phyloP scores from a whole-genome alignment of 1,140 invertebrate genomes.

The Diploscapter pachys region DNA sequence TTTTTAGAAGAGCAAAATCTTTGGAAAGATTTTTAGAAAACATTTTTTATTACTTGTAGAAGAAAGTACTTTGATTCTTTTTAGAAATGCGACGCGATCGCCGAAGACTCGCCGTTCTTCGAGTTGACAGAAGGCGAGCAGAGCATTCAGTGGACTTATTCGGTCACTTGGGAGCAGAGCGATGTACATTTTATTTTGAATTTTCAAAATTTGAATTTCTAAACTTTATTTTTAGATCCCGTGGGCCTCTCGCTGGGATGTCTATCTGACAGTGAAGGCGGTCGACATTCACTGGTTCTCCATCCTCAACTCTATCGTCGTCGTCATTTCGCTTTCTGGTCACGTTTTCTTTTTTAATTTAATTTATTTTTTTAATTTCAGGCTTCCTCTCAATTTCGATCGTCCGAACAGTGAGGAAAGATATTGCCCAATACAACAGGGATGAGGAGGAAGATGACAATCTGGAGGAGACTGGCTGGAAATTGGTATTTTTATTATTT shows the following conservation, averaged over 20 bases:
- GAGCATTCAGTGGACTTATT: slow-evolving; percentile 83
- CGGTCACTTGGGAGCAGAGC: slow-evolving; percentile 84
- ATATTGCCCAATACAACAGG: slow-evolving; percentile 75
- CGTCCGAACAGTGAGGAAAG: slow-evolving; percentile 86
- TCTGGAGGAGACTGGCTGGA: slow-evolving; percentile 95
- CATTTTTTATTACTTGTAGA: too few relatives aligned
- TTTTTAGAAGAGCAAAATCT: too few relatives aligned
- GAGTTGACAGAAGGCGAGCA: slow-evolving; percentile 65
- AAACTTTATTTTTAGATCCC: slow-evolving; percentile 6
- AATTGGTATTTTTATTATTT: slow-evolving; percentile 64
- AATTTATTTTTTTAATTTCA: slow-evolving; percentile 58
- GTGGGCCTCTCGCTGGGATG: slow-evolving; percentile 75
- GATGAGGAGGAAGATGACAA: slow-evolving; percentile 74
- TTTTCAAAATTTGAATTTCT: slow-evolving; percentile 67
- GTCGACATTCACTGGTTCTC: slow-evolving; percentile 99
- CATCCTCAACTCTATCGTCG: slow-evolving; percentile 95
- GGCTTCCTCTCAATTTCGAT: slow-evolving; percentile 96
- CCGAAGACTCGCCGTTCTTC: slow-evolving; percentile 61
- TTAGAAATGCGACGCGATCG: slow-evolving; percentile 34
- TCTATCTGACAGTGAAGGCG: slow-evolving; percentile 90
- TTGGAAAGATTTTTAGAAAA: too few relatives aligned
- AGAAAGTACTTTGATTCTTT: slow-evolving; percentile 9
- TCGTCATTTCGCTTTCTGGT: slow-evolving; percentile 93
- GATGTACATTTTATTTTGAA: slow-evolving; percentile 77
- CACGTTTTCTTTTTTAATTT: slow-evolving; percentile 41